Evolutionary conservation across 2,888 invertebrate species (phyloP), one percentile per base, ranked within the genome.

Genomic region (Caenorhabditis auriculariae): DNA sequence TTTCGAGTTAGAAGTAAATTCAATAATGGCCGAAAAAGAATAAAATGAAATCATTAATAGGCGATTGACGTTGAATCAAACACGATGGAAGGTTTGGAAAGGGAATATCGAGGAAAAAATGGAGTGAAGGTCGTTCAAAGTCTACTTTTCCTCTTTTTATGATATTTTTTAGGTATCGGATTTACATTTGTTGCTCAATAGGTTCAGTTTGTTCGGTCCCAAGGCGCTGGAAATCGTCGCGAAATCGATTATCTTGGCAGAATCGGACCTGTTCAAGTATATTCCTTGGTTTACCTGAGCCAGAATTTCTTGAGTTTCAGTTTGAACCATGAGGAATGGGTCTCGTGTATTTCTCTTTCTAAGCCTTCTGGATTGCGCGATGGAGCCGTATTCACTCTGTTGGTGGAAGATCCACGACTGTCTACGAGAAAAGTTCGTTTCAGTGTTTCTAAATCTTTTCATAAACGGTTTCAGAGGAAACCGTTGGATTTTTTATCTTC

Each of bases 361-460:
- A 48, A 56, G 21, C 54, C 58, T 7, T 26, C 47, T 37, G 49
- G 58, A 24, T 29, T 67, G 23, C 47, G 47, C 5, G 67, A 74
- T 56, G 75, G 75, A 21, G 44, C 53, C 9, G 54, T 65, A 1
- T 37, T 73, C 37, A 53, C 67, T 17, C 52, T 78, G 41, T 50
- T 74, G 35, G 56, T 76, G 24, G 75, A 76, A 53, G 75, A 77
- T 66, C 75, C 76, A 6, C 35, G 64, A 32, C 49, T 21, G 43
- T 44, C 7, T 57, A 62, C 60, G 48, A 56, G 19, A 48, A 19
- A 21, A 6, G 45, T 60, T 23, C n/a, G n/a, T n/a, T n/a, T n/a
- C n/a, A n/a, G n/a, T n/a, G n/a, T n/a, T n/a, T n/a, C n/a, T n/a
- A n/a, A n/a, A n/a, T n/a, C n/a, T n/a, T n/a, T n/a, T n/a, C n/a